Base-by-base conservation (phyloP, 2,797 vertebrate species). In the Heteromormyrus szaboi region DNA sequence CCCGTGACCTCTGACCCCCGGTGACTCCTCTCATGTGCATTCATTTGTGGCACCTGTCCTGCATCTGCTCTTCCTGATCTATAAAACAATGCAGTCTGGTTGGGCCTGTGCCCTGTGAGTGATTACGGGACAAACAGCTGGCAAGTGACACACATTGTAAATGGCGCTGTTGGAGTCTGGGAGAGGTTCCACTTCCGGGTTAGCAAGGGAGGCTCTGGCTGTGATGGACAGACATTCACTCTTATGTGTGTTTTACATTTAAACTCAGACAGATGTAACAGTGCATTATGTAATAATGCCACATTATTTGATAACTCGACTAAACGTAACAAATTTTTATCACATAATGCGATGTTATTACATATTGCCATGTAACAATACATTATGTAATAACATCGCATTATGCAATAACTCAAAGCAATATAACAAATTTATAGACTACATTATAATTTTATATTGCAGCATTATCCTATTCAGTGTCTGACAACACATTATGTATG, bases 41-140 rank as follows among this genome's bases (percentile, higher is more conserved):
- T 44, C 17, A 19, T 50, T 89, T 46, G 17, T 8, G 33, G 62
- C 83, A 86, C 88, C 88, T 86, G 88, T 84, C 33, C 54, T 6
- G 54, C 19, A 2, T 46, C 56, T 37, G n/a, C 33, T n/a, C 19
- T 51, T 51, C 29, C 7, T 51, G 17, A 33, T 54, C 25, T 14
- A 54, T 53, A 9, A 46, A 44, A 46, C 33, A 22, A 62, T 4
- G 53, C 53, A 48, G 54, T 5, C 14, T 65, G 54, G 19, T 12
- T 14, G 17, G 54, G 1, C 37, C 2, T 7, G 0, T 7, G 9
- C 53, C 83, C 50, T 29, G 1, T 86, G 50, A 50, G 37, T 19
- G 72, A 79, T 44, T 17, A 19, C 2, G 0, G 33, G 37, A 86
- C 85, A 86, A n/a, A 17, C 25, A 37, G 44, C 50, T 53, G 51